Evolutionary conservation across 2,888 invertebrate genomes (phyloP), one percentile per base, ranked within the genome.

Genomic region (Myopa tessellatipennis): DNA sequence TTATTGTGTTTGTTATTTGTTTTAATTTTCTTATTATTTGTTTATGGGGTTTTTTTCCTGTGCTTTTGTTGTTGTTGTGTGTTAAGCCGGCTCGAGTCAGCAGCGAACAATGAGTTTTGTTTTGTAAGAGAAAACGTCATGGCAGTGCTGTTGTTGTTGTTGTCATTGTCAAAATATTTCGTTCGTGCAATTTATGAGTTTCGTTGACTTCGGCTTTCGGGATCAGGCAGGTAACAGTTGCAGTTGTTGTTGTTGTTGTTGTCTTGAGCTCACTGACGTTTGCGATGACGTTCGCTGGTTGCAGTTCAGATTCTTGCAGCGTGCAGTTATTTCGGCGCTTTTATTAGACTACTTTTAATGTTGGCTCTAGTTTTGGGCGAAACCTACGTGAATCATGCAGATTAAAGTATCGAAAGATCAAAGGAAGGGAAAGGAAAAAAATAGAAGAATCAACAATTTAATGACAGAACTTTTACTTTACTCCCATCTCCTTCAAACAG

Each of bases 101-200:
- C 34, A 38, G 36, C 65, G 36, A 65, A 65, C 38, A 34, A 65
- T 65, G 34, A 36, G 4, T 38, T 65, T 36, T 16, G 16, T 6
- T 38, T 34, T 65, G 65, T 3, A 16, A 38, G 14, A 38, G 65
- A 7, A 65, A 38, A 65, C n/a, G 73, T 73, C 18, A 26, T 73
- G 10, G 65, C 65, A 12, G 26, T 26, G 38, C 10, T 45, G 72
- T 40, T 72, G 72, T 58, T 72, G 72, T 74, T 16, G 50, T 6
- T 68, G 74, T 16, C 18, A 58, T 74, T 74, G 74, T 74, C 67
- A 74, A 67, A 67, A 74, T n/a, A 74, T 74, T 74, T 74, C 67
- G 74, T n/a, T 36, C 14, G 38, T 4, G 55, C 52, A 67, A 74
- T 74, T 74, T 74, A 74, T 74, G 55, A 58, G 40, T 67, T 40